phyloP scores from a whole-genome alignment of 2,113 vertebrate species.

The Triplophysa dalaica region DNA sequence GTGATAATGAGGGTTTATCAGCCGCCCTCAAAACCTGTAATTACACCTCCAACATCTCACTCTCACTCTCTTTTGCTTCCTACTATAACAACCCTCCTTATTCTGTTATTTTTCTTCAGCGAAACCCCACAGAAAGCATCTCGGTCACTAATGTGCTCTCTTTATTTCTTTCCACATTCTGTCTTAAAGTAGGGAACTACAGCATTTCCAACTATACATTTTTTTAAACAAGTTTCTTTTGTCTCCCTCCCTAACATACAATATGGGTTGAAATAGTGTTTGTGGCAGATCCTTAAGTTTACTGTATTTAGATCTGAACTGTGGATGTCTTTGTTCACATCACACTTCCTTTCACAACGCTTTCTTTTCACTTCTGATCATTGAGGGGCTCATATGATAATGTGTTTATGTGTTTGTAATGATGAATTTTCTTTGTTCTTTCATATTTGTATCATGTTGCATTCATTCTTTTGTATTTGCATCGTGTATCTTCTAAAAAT shows the following conservation, averaged over 20 bases:
- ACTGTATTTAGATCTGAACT: too few relatives aligned
- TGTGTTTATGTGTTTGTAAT: too few relatives aligned
- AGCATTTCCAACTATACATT: too few relatives aligned
- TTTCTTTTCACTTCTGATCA: too few relatives aligned
- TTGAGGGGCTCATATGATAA: background rate
- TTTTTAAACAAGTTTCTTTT: too few relatives aligned
- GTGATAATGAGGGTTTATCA: constrained; percentile 54
- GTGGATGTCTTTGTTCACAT: background rate
- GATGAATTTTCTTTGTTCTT: too few relatives aligned
- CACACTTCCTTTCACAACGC: background rate
- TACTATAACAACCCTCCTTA: background rate
- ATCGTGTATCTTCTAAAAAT: too few relatives aligned
- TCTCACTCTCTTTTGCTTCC: background rate
- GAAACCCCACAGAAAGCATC: background rate
- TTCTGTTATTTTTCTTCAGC: background rate
- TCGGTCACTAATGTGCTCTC: background rate
- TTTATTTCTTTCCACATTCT: background rate
- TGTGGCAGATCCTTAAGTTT: too few relatives aligned
- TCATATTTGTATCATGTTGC: too few relatives aligned
- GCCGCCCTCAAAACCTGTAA: constrained; percentile 58
- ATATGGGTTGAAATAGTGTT: too few relatives aligned
- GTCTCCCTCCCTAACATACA: too few relatives aligned
- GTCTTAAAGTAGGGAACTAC: background rate
- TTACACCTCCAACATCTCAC: constrained; percentile 40
- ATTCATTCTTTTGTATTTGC: too few relatives aligned